Evolutionary conservation across 2,888 invertebrate species (phyloP).

Genomic region (Mimas tiliae): DNA sequence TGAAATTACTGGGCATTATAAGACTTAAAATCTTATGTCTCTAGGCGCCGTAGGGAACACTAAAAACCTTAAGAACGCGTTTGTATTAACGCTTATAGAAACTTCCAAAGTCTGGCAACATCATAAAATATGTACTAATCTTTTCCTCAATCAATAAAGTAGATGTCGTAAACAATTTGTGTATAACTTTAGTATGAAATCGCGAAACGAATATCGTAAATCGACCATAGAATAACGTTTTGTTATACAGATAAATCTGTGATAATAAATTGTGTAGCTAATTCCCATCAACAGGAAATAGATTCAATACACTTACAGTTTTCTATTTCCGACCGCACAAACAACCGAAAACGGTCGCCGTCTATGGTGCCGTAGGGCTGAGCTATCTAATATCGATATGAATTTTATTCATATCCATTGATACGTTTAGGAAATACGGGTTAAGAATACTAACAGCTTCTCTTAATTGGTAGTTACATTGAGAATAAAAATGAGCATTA

Average conservation of each 20-base stretch:
- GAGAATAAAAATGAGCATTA: too few relatives aligned
- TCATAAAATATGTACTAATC: background rate
- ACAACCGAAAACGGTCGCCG: conserved; percentile 39
- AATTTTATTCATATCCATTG: background rate
- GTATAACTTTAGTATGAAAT: conserved; percentile 1
- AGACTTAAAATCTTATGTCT: too few relatives aligned
- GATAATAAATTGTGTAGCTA: conserved; percentile 28
- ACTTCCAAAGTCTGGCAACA: too few relatives aligned
- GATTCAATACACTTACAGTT: conserved; percentile 49
- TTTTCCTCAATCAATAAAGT: background rate
- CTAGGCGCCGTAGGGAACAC: too few relatives aligned
- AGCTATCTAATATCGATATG: conserved; percentile 20
- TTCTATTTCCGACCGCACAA: conserved; percentile 49
- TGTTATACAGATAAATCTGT: conserved; percentile 14
- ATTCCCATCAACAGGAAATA: conserved; percentile 46
- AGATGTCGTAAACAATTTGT: background rate
- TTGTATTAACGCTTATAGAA: too few relatives aligned
- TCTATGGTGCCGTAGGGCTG: conserved; percentile 12
- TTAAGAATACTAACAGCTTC: too few relatives aligned
- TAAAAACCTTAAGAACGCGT: too few relatives aligned
- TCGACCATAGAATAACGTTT: background rate
- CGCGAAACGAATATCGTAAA: background rate
- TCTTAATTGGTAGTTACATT: too few relatives aligned
- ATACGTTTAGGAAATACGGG: too few relatives aligned
- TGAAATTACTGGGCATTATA: too few relatives aligned